Base-by-base conservation (phyloP, 2,797 vertebrate species). In the Thripadectes ignobilis region DNA sequence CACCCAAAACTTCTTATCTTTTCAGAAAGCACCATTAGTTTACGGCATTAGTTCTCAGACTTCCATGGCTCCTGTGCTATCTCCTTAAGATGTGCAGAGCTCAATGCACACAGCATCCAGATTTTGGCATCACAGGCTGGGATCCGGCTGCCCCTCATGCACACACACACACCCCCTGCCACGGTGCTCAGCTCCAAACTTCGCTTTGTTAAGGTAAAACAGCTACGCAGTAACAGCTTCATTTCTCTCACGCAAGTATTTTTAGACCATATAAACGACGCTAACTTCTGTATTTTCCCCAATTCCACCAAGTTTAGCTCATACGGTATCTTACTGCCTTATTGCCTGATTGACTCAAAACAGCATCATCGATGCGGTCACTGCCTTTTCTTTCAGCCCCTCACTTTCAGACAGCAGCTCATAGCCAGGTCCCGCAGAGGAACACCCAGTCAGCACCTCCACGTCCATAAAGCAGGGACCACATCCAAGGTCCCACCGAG, bases 341-440 rank as follows among this genome's bases (percentile, higher is more conserved):
- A 41, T 1, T 36, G 17, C 10, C 5, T n/a, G 41, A 41, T 1
- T 48, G 48, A 24, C 5, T 4, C 8, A 16, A 41, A 71, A 22
- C 0, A 71, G 32, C 59, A 61, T 3, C 32, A 22, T 3, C 46
- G 13, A 4, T 0, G 6, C 0, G 0, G 32, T 30, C 30, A 15
- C 65, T 18, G 5, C 2, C 14, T 61, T 71, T 61, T 18, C 57
- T 13, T 26, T 48, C 69, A 12, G 17, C 1, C 48, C 29, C 46
- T 30, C 12, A 1, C 0, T 55, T 74, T 32, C 75, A 14, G 38
- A 4, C 0, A 23, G 21, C 2, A 6, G 0, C 11, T 10, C 49
- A 18, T 0, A 19, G 2, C 14, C 54, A 3, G 3, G 10, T 26
- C 29, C n/a, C 2, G 49, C 32, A 27, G 55, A 8, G 17, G 19